Conservation (phyloP, 2,888 invertebrate genomes). For the Lycocerus yunnanus region DNA sequence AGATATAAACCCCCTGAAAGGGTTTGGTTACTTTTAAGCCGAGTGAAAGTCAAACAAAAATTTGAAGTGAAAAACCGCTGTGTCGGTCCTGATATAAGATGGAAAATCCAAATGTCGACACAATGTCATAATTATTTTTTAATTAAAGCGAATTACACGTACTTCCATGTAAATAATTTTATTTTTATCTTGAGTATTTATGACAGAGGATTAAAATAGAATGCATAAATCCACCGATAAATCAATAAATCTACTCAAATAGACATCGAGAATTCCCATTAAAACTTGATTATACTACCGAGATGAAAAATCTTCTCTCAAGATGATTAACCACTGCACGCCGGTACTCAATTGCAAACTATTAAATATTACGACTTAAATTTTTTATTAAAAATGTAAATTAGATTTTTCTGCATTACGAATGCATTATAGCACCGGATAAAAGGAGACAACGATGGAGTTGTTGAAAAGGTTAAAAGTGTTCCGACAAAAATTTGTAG, state of each 20-base stretch:
- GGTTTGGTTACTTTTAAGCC: no score
- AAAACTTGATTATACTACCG: neutral
- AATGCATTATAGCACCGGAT: neutral
- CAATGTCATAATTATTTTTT: neutral
- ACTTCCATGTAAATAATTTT: neutral
- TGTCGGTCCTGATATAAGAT: no score
- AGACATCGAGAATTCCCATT: neutral
- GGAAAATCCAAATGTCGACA: neutral
- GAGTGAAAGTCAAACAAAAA: no score
- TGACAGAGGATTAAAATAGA: neutral
- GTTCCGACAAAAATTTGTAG: neutral
- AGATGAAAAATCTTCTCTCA: neutral
- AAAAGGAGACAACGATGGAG: neutral
- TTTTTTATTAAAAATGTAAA: neutral
- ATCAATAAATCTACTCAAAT: neutral
- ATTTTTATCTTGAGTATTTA: neutral
- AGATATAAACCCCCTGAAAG: no score
- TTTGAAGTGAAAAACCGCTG: no score
- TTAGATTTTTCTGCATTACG: neutral
- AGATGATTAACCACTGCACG: neutral
- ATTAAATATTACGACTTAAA: neutral
- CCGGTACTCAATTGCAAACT: neutral
- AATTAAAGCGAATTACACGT: neutral
- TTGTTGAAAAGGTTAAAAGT: neutral
- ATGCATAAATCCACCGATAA: neutral